Conservation (phyloP, 2,888 invertebrate species). For the Eupithecia insigniata region DNA sequence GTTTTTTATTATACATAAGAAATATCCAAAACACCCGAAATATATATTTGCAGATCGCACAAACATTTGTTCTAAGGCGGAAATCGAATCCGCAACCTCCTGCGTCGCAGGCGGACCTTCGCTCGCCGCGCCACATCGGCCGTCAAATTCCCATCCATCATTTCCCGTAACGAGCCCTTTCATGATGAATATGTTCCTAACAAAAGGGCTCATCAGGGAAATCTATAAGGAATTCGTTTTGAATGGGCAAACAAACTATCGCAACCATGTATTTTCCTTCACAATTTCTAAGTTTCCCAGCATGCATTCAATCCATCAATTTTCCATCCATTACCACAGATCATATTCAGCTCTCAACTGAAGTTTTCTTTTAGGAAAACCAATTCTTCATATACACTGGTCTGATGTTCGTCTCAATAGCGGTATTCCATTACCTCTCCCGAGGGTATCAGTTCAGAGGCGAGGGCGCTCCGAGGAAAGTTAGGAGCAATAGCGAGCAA, state of each 20-base stretch:
- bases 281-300: not conserved
- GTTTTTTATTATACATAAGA: no score
- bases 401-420: conserved; percentile 89
- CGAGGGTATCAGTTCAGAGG: conserved; percentile 58
- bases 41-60: no score
- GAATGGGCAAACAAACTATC: not conserved
- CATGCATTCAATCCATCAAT: conserved; percentile 8
- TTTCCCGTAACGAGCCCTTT: not conserved
- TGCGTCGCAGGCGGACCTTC: no score
- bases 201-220: not conserved
- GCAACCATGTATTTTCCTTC: not conserved
- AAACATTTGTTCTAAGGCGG: no score
- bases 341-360: not conserved
- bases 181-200: not conserved
- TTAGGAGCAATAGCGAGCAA: conserved; percentile 61
- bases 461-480: conserved; percentile 38
- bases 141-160: no score
- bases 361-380: conserved; percentile 83
- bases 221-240: not conserved
- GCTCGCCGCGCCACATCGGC: no score
- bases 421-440: conserved; percentile 85
- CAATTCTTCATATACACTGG: conserved; percentile 92
- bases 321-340: conserved; percentile 9
- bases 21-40: no score
- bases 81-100: no score